A percentile compares a stretch with the other conserved stretches of the same genome.
These are phyloP conservation scores for Porites lutea DNA, from an alignment of 64 coral and sea anemone genomes.

Conservation along the genomic window DNA sequence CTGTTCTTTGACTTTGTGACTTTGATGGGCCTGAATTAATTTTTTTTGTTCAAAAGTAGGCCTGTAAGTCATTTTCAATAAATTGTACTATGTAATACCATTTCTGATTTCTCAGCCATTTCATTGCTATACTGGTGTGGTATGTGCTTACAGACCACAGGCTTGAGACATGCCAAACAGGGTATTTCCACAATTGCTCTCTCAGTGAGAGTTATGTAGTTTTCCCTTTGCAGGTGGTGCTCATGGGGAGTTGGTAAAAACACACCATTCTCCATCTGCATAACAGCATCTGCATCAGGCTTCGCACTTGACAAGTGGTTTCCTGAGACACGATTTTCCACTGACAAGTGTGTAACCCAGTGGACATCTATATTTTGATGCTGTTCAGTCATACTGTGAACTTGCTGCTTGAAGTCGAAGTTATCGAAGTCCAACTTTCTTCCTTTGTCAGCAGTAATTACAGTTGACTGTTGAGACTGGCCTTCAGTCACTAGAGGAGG, in stretches of 20 bases:
- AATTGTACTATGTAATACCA: constrained; percentile 14
- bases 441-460: constrained; percentile 15
- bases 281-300: not conserved
- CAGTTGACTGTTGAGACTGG: not conserved
- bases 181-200: constrained; percentile 46
- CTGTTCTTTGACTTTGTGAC: not conserved
- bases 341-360: constrained; percentile 42
- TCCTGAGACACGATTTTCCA: constrained; percentile 47
- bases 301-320: constrained; percentile 26
- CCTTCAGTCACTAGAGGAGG: constrained; percentile 9
- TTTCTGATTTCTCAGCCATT: constrained; percentile 46
- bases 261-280: constrained; percentile 24
- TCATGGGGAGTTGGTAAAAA: constrained; percentile 13
- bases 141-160: constrained; percentile 28
- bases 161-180: constrained; percentile 35
- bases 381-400: constrained; percentile 63
- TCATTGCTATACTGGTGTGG: constrained; percentile 51
- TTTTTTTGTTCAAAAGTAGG: not conserved
- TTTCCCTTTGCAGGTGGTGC: constrained; percentile 5
- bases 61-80: not conserved
- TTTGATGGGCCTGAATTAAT: not conserved
- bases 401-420: constrained; percentile 54
- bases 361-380: constrained; percentile 70
- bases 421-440: constrained; percentile 61
- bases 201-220: constrained; percentile 38